Conservation (phyloP, 2,888 invertebrate genomes). For the Steromphala cineraria region DNA sequence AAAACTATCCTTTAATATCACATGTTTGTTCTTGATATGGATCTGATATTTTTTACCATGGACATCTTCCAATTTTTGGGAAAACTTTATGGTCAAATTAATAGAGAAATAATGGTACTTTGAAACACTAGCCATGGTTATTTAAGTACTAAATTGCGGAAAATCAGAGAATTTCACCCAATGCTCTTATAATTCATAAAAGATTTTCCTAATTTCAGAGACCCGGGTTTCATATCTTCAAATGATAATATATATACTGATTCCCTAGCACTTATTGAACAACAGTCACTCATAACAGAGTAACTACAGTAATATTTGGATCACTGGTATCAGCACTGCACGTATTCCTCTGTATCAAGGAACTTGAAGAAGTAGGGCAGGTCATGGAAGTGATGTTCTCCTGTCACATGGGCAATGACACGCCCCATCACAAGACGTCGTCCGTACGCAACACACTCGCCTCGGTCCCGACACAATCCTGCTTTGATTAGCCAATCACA, state of each 20-base stretch:
- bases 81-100: too few relatives aligned
- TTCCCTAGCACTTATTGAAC: not conserved
- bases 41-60: too few relatives aligned
- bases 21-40: too few relatives aligned
- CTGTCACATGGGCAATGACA: conserved; percentile 88
- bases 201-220: too few relatives aligned
- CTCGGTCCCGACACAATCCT: conserved; percentile 86
- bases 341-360: conserved; percentile 39
- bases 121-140: too few relatives aligned
- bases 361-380: conserved; percentile 85
- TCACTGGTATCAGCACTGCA: conserved; percentile 24
- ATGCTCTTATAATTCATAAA: too few relatives aligned
- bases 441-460: conserved; percentile 89
- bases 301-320: not conserved
- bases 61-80: too few relatives aligned
- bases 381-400: conserved; percentile 90
- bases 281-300: not conserved
- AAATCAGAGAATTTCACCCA: too few relatives aligned
- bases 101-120: too few relatives aligned
- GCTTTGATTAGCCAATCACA: conserved; percentile 89
- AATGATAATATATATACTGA: not conserved
- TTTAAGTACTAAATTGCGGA: too few relatives aligned
- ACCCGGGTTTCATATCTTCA: too few relatives aligned
- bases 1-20: too few relatives aligned
- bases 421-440: conserved; percentile 89